Evolutionary conservation across 1,140 invertebrate species (phyloP).

Genomic region (Conus ventricosus): DNA sequence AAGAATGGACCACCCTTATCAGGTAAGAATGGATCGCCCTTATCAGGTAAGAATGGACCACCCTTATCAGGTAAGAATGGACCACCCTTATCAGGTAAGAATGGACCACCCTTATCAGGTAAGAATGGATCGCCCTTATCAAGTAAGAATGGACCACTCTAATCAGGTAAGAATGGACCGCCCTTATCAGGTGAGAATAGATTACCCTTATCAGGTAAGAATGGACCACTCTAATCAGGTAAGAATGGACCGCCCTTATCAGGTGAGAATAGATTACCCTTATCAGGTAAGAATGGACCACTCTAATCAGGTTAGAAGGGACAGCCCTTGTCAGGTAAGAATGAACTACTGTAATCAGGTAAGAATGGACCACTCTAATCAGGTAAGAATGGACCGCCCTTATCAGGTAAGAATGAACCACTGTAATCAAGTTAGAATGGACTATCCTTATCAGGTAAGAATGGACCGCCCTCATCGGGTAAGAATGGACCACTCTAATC

Average conservation of each 20-base stretch:
- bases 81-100: too few species aligned
- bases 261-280: not conserved
- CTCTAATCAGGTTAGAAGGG: not conserved
- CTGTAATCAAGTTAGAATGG: too few species aligned
- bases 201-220: not conserved
- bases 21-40: too few species aligned
- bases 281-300: not conserved
- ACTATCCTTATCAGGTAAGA: conserved; percentile 64
- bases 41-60: too few species aligned
- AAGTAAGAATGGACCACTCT: conserved; percentile 54
- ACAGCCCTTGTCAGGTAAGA: not conserved
- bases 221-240: not conserved
- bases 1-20: too few species aligned
- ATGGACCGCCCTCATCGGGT: too few species aligned
- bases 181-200: too few species aligned
- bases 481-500: not conserved
- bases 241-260: not conserved
- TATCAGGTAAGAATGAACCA: too few species aligned
- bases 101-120: too few species aligned
- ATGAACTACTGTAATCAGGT: not conserved
- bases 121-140: conserved; percentile 62
- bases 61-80: too few species aligned
- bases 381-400: too few species aligned
- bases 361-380: too few species aligned
- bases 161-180: not conserved